A percentile compares a stretch with the other conserved stretches of the same genome.
These are phyloP conservation scores for Pachyuromys duprasi DNA, from an alignment of 2,797 vertebrate genomes.

Conservation along the genomic window DNA sequence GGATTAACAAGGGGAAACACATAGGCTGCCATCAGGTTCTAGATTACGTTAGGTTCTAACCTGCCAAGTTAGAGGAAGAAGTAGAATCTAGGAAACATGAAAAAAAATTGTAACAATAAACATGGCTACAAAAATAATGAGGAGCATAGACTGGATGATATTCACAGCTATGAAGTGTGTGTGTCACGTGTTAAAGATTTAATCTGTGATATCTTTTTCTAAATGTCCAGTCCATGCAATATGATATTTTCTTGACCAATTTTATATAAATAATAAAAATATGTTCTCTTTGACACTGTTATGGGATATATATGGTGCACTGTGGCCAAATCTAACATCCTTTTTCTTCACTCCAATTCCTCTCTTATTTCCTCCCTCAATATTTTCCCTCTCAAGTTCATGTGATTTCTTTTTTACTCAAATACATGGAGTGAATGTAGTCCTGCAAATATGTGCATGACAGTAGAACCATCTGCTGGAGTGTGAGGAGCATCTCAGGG, in stretches of 20 bases:
- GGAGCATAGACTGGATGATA: background rate
- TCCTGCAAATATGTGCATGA: background rate
- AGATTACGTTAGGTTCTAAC: background rate
- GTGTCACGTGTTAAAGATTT: background rate
- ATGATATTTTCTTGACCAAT: background rate
- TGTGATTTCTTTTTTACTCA: background rate
- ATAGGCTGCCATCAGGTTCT: background rate
- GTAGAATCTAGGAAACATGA: background rate
- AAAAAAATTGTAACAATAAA: background rate
- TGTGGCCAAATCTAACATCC: background rate
- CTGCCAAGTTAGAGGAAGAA: background rate
- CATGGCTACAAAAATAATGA: background rate
- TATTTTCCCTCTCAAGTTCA: background rate
- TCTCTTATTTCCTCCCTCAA: background rate
- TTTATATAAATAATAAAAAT: conserved; percentile 13
- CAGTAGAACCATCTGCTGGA: background rate
- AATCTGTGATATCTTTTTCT: background rate
- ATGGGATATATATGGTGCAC: background rate
- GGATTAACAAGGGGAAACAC: background rate
- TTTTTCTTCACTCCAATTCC: background rate
- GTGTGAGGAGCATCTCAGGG: background rate
- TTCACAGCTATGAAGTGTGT: background rate
- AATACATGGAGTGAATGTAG: background rate
- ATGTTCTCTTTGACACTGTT: background rate
- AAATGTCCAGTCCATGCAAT: background rate